phyloP scores from a whole-genome alignment of 2,113 vertebrate genomes.

The Grallaria varia region DNA sequence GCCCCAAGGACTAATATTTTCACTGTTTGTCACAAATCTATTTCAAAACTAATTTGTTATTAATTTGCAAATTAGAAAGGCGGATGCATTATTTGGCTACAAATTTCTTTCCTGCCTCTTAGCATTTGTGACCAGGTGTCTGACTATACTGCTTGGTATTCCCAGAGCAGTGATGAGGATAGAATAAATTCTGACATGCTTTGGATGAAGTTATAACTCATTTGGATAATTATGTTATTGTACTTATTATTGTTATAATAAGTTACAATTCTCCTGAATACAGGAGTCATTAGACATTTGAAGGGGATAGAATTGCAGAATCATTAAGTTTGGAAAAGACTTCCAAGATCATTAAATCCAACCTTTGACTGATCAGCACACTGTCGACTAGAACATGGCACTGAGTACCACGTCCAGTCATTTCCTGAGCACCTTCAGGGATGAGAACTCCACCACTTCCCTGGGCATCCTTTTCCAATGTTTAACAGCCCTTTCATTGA shows the following conservation, averaged over 20 bases:
- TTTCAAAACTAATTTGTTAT: not conserved
- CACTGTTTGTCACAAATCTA: not conserved
- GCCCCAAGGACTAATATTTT: not conserved
- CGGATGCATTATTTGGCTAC: not conserved
- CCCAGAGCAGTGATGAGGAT: not conserved
- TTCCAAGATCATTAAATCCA: not conserved
- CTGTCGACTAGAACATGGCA: not conserved
- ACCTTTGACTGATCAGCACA: not conserved
- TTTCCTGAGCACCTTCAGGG: not conserved
- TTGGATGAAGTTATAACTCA: not conserved
- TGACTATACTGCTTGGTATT: not conserved
- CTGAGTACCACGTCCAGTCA: not conserved
- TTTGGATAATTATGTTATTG: not conserved
- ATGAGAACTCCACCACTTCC: not conserved
- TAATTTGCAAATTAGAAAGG: not conserved
- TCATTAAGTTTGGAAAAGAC: not conserved
- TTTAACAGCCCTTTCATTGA: not conserved
- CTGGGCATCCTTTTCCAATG: not conserved
- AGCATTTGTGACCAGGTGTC: not conserved
- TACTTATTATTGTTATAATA: no score
- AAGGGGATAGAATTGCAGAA: not conserved
- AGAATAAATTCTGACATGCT: not conserved
- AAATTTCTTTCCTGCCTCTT: not conserved
- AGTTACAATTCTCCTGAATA: not conserved
- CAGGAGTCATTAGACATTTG: not conserved